These are phyloP conservation scores for Pelvicachromis taeniatus DNA, from an alignment of 2,113 vertebrate genomes.

Conservation along the genomic window DNA sequence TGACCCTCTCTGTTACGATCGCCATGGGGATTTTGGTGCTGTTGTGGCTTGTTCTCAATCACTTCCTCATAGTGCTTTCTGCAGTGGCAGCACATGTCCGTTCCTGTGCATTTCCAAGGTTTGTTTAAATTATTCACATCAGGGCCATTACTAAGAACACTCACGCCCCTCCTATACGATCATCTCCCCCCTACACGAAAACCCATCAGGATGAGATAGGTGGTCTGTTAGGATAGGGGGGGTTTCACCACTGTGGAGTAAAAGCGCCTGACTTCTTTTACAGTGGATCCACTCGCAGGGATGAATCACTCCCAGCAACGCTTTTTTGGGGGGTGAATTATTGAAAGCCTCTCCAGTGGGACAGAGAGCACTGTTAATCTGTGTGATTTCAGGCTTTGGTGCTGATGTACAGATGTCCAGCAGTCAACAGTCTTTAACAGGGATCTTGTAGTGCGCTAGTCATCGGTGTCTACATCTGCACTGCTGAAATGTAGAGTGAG, in stretches of 20 bases:
- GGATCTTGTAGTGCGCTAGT: background rate
- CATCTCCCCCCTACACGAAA: constrained; percentile 9
- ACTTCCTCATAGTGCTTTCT: constrained; percentile 38
- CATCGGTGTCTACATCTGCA: background rate
- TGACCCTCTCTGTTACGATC: background rate
- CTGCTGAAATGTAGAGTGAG: background rate
- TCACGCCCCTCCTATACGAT: constrained; percentile 1
- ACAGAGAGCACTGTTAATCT: constrained; percentile 27
- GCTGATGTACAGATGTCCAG: constrained; percentile 17
- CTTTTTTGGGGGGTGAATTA: constrained; percentile 48
- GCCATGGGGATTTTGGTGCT: background rate
- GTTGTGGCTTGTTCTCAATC: constrained; percentile 28
- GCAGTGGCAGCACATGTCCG: constrained; percentile 23
- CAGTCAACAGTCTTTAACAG: background rate
- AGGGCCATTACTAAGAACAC: constrained; percentile 46
- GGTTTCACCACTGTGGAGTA: background rate
- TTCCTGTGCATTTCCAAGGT: constrained; percentile 44
- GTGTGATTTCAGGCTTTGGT: constrained; percentile 17
- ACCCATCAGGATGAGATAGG: constrained; percentile 43
- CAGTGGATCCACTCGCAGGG: background rate
- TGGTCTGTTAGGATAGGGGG: constrained; percentile 22
- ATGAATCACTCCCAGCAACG: constrained; percentile 32
- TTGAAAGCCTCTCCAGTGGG: constrained; percentile 32
- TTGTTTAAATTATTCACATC: constrained; percentile 70
- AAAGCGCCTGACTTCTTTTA: constrained; percentile 16